Conservation (phyloP, 1,140 invertebrate genomes). For the Drosophila tani region DNA sequence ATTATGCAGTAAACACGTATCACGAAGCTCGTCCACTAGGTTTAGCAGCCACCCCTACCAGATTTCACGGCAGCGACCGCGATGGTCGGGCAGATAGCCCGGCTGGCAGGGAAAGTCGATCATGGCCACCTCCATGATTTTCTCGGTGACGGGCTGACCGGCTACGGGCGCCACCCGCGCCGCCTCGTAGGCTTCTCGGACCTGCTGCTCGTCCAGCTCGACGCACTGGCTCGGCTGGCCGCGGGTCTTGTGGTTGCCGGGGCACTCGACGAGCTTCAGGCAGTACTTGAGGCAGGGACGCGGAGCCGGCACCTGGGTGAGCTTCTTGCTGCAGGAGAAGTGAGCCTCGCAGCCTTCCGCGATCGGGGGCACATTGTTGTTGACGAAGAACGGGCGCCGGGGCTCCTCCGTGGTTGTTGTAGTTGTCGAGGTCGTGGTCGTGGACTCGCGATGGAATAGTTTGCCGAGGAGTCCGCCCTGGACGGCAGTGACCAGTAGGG, state of each 20-base stretch:
- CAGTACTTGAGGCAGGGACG: constrained; percentile 76
- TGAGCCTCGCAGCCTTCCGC: constrained; percentile 44
- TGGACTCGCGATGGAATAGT: constrained; percentile 41
- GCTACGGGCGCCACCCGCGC: background rate
- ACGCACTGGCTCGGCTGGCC: constrained; percentile 63
- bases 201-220: constrained; percentile 62
- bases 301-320: constrained; percentile 45
- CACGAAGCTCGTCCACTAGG: background rate
- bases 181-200: constrained; percentile 35
- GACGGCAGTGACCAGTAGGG: constrained; percentile 8
- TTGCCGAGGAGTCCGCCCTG: constrained; percentile 33
- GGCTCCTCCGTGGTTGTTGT: constrained; percentile 35
- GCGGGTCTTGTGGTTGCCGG: constrained; percentile 41
- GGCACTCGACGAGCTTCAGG: constrained; percentile 67
- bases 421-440: constrained; percentile 41
- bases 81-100: constrained; percentile 74
- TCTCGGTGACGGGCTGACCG: constrained; percentile 27
- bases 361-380: constrained; percentile 67
- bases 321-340: constrained; percentile 68
- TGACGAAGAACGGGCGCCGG: constrained; percentile 39
- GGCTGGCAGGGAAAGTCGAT: constrained; percentile 83
- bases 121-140: constrained; percentile 73
- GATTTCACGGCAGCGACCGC: constrained; percentile 78
- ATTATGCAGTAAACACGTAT: constrained; percentile 15
- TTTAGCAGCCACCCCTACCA: constrained; percentile 47